Conservation (phyloP, 2,888 invertebrate genomes). For the Sisyra nigra region DNA sequence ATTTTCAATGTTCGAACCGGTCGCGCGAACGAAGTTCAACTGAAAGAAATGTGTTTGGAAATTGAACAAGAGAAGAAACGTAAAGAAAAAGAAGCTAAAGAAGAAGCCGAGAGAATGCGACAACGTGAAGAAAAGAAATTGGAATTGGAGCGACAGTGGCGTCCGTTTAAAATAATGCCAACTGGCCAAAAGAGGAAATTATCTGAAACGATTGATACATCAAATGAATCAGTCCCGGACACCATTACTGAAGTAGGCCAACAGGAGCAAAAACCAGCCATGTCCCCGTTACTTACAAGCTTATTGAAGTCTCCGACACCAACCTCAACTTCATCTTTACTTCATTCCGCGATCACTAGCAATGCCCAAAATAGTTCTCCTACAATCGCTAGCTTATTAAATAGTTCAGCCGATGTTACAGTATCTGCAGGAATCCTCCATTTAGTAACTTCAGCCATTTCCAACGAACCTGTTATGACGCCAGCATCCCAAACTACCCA, state of each 20-base stretch:
- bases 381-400: conserved; percentile 37
- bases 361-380: conserved; percentile 25
- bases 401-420: conserved; percentile 24
- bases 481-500: background rate
- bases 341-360: conserved; percentile 22
- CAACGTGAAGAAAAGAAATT: conserved; percentile 49
- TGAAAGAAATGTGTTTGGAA: conserved; percentile 56
- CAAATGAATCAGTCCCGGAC: conserved; percentile 10
- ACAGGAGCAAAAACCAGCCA: conserved; percentile 30
- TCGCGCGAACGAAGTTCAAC: conserved; percentile 47
- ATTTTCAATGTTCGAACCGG: conserved; percentile 37
- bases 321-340: conserved; percentile 26
- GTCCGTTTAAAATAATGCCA: conserved; percentile 23
- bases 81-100: conserved; percentile 47
- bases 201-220: conserved; percentile 21
- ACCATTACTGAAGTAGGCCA: conserved; percentile 1
- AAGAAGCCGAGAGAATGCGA: conserved; percentile 42
- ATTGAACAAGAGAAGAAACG: conserved; percentile 58
- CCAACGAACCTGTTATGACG: conserved; percentile 19
- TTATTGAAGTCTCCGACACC: conserved; percentile 54
- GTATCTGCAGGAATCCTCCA: conserved; percentile 33
- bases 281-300: conserved; percentile 66
- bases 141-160: conserved; percentile 42
- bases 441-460: conserved; percentile 30
- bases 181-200: conserved; percentile 24